Base-by-base conservation (phyloP, 2,888 invertebrate species). In the Enoplolaimus lenunculus region DNA sequence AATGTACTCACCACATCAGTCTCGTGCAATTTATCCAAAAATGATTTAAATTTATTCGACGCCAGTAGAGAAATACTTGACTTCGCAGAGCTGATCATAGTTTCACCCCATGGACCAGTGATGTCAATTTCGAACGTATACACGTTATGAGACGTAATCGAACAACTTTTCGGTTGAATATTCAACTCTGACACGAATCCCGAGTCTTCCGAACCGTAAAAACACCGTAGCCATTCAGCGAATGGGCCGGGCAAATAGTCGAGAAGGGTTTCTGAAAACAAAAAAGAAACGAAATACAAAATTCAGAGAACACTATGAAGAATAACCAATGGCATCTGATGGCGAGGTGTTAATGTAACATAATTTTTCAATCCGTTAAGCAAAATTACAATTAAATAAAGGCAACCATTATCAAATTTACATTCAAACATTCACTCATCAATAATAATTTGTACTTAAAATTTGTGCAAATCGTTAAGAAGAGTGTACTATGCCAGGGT, bases 1-100 rank as follows among this genome's bases (percentile, higher is more conserved):
- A n/a, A n/a, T n/a, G n/a, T n/a, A n/a, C n/a, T n/a, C n/a, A 77
- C 74, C 26, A 78, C 76, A 69, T 78, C 78, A 13, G 76, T 75
- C 72, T 77, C 77, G 31, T 76, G 75, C 1, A 79, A 68, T 26
- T 75, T 68, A 34, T 72, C 45, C 30, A 77, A 68, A 64, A 76
- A 69, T n/a, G 76, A 74, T 31, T 71, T 66, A 71, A 77, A 77
- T 13, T 72, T 70, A 65, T 78, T 74, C 26, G 71, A 71, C 7
- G 78, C 78, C 7, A 34, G 68, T 45, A 77, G 71, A 1, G 73
- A 65, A 7, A 77, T 69, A 29, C 74, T 74, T 1, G 77, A 76
- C 70, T 79, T 79, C 71, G 72, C 73, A 35, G 73, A 72, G 68
- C 75, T 75, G 60, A 76, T 72, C 62, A 72, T 34, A 30, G 74